Base-by-base conservation (phyloP, 2,888 invertebrate species). In the Pterostichus madidus region DNA sequence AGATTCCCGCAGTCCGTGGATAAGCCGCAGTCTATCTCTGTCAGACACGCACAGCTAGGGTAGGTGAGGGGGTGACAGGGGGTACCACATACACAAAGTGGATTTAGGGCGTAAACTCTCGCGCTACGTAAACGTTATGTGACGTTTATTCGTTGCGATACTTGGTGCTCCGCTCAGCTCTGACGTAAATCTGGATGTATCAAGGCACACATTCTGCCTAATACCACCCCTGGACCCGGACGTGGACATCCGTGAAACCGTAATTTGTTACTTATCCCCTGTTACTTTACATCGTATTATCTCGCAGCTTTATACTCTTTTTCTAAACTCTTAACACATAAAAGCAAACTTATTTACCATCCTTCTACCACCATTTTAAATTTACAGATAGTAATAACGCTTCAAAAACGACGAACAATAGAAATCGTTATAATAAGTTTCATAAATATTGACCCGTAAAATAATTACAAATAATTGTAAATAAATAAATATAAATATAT, bases 81-180 rank as follows among this genome's bases (percentile, higher is more conserved):
- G 46, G 75, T 49, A 49, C 49, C 53, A 75, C 39, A 73, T 73
- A 73, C 75, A 75, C 75, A 75, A 71, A 71, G 75, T 52, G 75
- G 75, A 75, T 52, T 75, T 75, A 49, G 49, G 75, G 75, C 49
- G 75, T 75, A 75, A 75, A 73, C 31, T 75, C 64, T 75, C 39
- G 24, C 75, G 49, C 17, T 75, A 75, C 75, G 75, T 52, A 75
- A 78, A 78, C 44, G 56, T 59, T 56, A 78, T 46, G 56, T 78
- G 78, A 78, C 78, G 61, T 78, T 78, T 78, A 78, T 78, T 44
- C 61, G 39, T 44, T 61, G 56, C 78, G 78, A 78, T 61, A 61
- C 68, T 78, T 46, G 32, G 39, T 53, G n/a, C 39, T 0, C 6
- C 39, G 39, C 39, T 39, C 39, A 39, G 39, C 39, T 39, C 64